phyloP scores from a whole-genome alignment of 2,797 vertebrate genomes.

The Pangasius djambal region DNA sequence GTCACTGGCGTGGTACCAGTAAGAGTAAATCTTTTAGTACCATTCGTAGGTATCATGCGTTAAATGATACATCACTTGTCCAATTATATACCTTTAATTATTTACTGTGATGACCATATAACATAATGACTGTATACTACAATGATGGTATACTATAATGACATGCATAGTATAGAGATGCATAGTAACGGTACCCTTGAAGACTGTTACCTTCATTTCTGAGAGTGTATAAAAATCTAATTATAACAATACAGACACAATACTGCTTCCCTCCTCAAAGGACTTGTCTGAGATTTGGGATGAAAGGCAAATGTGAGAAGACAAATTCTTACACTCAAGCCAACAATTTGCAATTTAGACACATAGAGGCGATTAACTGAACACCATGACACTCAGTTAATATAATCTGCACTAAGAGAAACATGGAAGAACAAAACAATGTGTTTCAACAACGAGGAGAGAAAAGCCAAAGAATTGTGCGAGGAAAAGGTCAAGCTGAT shows the following conservation, averaged over 20 bases:
- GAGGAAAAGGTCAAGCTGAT: conserved; percentile 82
- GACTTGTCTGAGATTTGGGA: conserved; percentile 40
- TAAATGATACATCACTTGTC: not conserved
- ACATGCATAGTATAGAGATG: not conserved
- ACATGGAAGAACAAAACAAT: conserved; percentile 42
- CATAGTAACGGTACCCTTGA: not conserved
- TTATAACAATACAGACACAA: conserved; percentile 18
- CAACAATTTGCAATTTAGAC: conserved; percentile 42
- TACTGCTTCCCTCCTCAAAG: conserved; percentile 11
- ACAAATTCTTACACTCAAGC: conserved; percentile 48
- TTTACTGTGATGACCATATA: not conserved
- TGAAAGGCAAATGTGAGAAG: conserved; percentile 44
- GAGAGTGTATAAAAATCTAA: conserved; percentile 23
- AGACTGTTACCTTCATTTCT: not conserved
- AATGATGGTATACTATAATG: not conserved
- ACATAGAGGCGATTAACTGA: conserved; percentile 51
- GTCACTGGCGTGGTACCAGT: not conserved
- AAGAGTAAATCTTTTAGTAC: not conserved
- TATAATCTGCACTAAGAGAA: conserved; percentile 27
- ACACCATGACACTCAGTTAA: conserved; percentile 40
- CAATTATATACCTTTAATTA: not conserved
- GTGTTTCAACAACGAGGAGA: conserved; percentile 40
- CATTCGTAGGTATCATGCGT: not conserved
- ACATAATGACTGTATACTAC: not conserved
- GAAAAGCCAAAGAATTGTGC: conserved; percentile 70